Evolutionary conservation across 2,888 invertebrate genomes (phyloP).

Genomic region (Rhagonycha lutea): DNA sequence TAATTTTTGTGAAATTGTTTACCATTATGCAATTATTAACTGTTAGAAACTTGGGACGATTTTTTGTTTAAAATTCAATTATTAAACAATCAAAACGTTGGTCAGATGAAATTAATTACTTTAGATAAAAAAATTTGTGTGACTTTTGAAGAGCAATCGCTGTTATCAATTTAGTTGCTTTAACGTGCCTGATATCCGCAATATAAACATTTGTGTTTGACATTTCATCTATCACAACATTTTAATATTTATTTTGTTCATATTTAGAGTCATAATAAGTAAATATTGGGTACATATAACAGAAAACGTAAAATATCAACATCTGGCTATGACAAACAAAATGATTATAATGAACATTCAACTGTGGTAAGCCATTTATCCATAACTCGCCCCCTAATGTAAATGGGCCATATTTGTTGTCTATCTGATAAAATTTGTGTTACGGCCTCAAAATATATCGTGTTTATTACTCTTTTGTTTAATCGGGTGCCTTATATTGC

Average conservation of each 20-base stretch:
- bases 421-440: constrained; percentile 18
- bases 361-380: constrained; percentile 2
- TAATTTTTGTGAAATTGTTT: neutral
- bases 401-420: constrained; percentile 19
- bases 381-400: constrained; percentile 3
- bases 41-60: neutral
- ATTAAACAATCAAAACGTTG: neutral
- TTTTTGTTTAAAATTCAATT: neutral
- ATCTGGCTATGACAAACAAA: constrained; percentile 26
- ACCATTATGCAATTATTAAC: neutral
- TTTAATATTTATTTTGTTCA: constrained; percentile 23
- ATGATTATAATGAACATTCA: neutral
- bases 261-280: constrained; percentile 12
- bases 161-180: neutral
- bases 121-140: neutral
- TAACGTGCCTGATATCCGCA: neutral
- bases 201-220: constrained; percentile 22
- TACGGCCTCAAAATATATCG: neutral
- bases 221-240: constrained; percentile 22
- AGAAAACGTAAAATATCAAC: constrained; percentile 22
- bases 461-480: neutral
- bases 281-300: constrained; percentile 9
- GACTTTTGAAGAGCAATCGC: neutral
- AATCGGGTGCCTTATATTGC: constrained; percentile 5
- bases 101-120: neutral